Percentiles rank a stretch among this genome's conserved stretches.
phyloP scores from a whole-genome alignment of 2,797 vertebrate species.

The Pristis pectinata region DNA sequence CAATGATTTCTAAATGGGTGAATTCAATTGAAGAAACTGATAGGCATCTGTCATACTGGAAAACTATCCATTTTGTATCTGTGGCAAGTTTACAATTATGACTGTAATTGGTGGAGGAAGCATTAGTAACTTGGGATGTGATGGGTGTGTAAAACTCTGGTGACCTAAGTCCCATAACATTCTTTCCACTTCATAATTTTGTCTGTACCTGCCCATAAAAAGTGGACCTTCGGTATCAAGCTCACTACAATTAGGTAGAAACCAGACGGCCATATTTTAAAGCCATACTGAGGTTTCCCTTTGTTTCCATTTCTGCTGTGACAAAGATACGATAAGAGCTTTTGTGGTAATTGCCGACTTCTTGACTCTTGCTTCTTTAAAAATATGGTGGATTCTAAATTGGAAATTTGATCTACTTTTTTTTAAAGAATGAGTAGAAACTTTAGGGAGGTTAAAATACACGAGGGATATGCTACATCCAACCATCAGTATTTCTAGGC shows the following conservation, averaged over 20 bases:
- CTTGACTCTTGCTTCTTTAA: background rate
- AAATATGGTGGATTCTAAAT: background rate
- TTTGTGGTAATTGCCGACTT: background rate
- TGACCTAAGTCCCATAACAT: background rate
- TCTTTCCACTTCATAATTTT: constrained; percentile 13
- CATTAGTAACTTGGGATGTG: background rate
- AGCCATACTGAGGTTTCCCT: background rate
- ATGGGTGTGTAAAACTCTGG: background rate
- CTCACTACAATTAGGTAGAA: background rate
- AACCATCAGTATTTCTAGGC: background rate
- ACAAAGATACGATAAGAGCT: background rate
- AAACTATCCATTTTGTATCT: background rate
- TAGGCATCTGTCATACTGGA: background rate
- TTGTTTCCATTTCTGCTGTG: background rate
- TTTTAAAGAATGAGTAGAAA: background rate
- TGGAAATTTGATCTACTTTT: background rate
- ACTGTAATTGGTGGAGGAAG: constrained; percentile 4
- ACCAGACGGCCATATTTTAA: background rate
- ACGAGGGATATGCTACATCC: background rate
- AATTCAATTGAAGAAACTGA: background rate
- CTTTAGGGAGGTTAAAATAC: background rate
- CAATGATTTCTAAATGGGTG: background rate
- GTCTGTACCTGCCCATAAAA: background rate
- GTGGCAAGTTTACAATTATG: background rate
- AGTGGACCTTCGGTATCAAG: background rate